A percentile compares a stretch with the other conserved stretches of the same genome.
These are phyloP conservation scores for Euwallacea similis DNA, from an alignment of 1,140 invertebrate genomes.

Conservation along the genomic window DNA sequence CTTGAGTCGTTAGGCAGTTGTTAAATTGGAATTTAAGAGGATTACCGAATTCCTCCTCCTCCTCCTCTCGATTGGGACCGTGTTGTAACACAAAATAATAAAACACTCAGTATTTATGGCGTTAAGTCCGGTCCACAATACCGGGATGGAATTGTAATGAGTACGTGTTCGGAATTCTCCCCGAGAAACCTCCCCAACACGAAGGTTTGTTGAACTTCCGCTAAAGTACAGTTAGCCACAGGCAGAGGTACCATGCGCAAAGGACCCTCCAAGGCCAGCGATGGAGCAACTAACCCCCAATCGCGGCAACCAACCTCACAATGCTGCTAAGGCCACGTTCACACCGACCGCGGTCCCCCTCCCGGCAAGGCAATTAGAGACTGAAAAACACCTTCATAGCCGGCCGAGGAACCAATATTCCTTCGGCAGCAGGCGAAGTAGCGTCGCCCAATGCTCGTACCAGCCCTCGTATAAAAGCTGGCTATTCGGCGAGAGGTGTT, in stretches of 20 bases:
- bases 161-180: neutral
- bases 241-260: neutral
- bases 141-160: too few relatives aligned
- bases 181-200: neutral
- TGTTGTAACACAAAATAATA: neutral
- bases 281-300: neutral
- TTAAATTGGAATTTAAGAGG: conserved; percentile 8
- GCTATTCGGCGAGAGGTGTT: conserved; percentile 29
- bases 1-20: conserved; percentile 7
- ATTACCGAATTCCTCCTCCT: conserved; percentile 7
- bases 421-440: conserved; percentile 44
- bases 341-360: neutral
- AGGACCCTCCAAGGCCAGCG: neutral
- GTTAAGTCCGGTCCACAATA: too few relatives aligned
- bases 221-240: neutral
- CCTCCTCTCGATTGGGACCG: neutral
- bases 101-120: neutral
- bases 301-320: conserved; percentile 8
- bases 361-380: conserved; percentile 5
- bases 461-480: conserved; percentile 54
- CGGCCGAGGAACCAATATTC: conserved; percentile 22
- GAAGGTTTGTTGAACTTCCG: neutral
- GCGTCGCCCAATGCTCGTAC: conserved; percentile 49
- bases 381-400: conserved; percentile 31
- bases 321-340: neutral